Conservation (phyloP, 2,888 invertebrate species). For the Lomographa bimaculata region DNA sequence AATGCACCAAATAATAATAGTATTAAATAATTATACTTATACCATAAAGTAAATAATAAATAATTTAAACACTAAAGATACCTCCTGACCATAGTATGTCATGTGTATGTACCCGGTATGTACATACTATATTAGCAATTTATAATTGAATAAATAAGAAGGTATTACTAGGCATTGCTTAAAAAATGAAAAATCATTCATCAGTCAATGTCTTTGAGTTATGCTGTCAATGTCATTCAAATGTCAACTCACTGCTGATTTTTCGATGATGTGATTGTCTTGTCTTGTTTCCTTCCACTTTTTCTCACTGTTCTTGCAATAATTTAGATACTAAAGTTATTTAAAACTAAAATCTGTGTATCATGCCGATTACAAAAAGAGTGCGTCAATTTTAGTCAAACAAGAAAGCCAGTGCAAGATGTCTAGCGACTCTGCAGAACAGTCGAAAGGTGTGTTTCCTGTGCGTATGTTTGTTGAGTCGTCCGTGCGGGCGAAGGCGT, state of each 20-base stretch:
- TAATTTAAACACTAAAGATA: no score
- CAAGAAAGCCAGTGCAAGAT: conserved; percentile 41
- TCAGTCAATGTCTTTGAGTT: no score
- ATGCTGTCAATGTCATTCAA: no score
- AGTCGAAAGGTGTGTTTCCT: conserved; percentile 67
- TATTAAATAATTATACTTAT: no score
- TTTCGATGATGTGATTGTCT: conserved; percentile 10
- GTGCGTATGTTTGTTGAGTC: conserved; percentile 38
- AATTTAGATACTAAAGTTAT: not conserved
- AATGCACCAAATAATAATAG: no score
- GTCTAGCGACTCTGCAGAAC: conserved; percentile 60
- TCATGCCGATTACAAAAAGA: conserved; percentile 29
- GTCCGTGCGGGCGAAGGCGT: conserved; percentile 54
- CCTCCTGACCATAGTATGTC: no score
- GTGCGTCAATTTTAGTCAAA: conserved; percentile 6
- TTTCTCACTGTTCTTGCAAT: conserved; percentile 9
- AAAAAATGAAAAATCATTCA: no score
- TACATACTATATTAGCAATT: no score
- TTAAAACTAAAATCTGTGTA: conserved; percentile 28
- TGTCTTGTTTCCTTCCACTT: conserved; percentile 8
- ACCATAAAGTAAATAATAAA: no score
- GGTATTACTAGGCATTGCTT: no score
- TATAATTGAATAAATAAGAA: no score
- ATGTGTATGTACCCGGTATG: no score
- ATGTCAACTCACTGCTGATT: not conserved